phyloP scores from a whole-genome alignment of 2,113 vertebrate species.

The Orcinus orca region DNA sequence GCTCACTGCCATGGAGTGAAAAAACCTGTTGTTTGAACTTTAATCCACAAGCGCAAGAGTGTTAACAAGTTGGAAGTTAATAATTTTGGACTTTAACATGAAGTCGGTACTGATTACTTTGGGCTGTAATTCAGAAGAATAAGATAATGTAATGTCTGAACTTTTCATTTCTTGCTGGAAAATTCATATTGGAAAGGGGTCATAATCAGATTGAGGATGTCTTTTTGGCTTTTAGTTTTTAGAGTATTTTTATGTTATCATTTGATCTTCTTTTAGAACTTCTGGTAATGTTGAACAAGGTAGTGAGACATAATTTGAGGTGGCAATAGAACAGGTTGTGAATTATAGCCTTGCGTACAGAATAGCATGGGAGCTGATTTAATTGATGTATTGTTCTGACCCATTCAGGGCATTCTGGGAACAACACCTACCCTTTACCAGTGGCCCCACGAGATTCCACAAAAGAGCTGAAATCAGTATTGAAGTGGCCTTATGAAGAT shows the following conservation, averaged over 20 bases:
- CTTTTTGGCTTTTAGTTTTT: slow-evolving; percentile 38
- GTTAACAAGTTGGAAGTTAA: not conserved
- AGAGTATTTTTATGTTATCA: not conserved
- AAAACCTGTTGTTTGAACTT: slow-evolving; percentile 49
- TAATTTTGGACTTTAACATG: slow-evolving; percentile 46
- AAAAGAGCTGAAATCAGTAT: not conserved
- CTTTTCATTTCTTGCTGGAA: slow-evolving; percentile 7
- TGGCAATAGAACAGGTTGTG: not conserved
- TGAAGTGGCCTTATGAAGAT: not conserved
- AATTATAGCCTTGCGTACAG: not conserved
- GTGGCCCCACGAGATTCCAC: not conserved
- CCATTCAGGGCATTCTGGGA: not conserved
- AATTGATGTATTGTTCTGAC: not conserved
- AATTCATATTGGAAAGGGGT: not conserved
- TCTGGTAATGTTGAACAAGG: not conserved
- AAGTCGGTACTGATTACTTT: slow-evolving; percentile 28
- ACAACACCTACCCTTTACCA: not conserved
- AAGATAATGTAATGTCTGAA: slow-evolving; percentile 9
- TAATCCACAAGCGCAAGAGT: not conserved
- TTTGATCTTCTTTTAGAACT: not conserved
- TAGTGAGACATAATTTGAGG: not conserved
- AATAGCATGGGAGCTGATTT: not conserved
- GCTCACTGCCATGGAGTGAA: slow-evolving; percentile 14
- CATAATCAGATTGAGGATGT: not conserved
- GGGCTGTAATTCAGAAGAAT: slow-evolving; percentile 13